phyloP scores from a whole-genome alignment of 2,888 invertebrate species.

The Ceramica pisi region DNA sequence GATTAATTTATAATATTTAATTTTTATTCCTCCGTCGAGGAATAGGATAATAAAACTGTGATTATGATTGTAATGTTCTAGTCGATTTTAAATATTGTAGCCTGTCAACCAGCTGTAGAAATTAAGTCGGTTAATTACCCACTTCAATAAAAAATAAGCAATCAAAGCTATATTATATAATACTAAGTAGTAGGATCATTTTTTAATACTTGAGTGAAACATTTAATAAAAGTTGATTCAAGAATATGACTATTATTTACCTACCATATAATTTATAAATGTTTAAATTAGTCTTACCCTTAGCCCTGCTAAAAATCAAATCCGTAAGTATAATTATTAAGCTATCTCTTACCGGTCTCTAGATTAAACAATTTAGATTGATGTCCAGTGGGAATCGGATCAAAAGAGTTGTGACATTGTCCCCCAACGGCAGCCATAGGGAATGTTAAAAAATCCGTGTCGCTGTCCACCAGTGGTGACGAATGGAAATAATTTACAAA shows the following conservation, averaged over 20 bases:
- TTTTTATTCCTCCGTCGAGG: no score
- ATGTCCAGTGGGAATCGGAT: no score
- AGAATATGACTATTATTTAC: not conserved
- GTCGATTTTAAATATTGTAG: no score
- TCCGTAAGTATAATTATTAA: not conserved
- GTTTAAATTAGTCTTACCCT: not conserved
- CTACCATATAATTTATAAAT: not conserved
- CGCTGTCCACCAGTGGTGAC: no score
- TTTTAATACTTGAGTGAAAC: constrained; percentile 8
- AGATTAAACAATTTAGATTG: no score
- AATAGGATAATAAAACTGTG: constrained; percentile 25
- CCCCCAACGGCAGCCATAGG: no score
- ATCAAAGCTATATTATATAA: constrained; percentile 8
- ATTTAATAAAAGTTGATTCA: constrained; percentile 15
- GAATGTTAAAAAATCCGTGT: no score
- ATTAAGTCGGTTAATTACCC: not conserved
- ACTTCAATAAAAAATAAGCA: constrained; percentile 20
- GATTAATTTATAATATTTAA: no score
- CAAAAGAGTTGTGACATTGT: no score
- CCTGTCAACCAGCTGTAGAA: no score
- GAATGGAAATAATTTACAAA: no score
- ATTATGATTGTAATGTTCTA: constrained; percentile 12
- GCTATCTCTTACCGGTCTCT: not conserved
- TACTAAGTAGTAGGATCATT: no score
- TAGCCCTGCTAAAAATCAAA: not conserved